Evolutionary conservation across 2,888 invertebrate species (phyloP), one percentile per base, ranked within the genome.

Genomic region (Drosophila sordidula): DNA sequence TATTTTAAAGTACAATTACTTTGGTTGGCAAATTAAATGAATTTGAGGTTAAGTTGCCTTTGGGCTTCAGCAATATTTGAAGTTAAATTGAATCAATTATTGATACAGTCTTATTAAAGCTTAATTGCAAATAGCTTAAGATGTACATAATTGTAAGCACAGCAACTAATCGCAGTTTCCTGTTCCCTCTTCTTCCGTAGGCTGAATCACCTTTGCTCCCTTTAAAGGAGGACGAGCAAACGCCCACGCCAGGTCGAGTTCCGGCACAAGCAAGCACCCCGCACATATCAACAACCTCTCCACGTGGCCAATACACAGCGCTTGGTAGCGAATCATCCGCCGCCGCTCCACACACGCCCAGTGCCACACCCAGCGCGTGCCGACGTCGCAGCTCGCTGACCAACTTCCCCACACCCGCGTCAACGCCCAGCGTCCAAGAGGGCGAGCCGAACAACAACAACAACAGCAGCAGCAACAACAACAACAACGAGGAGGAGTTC

Each of bases 121-220:
- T 18, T 18, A 18, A 36, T 11, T 29, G 6, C 3, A 29, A 29
- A 0, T 6, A 29, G 26, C 8, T 29, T 29, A 29, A 29, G 26
- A 6, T 29, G 26, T 8, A 6, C 8, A 29, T 29, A 29, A 29
- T 22, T 22, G 22, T 3, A 22, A 22, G 22, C 22, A 22, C 22
- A 22, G 0, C 22, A 22, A 22, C 22, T 22, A 12, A 9, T 34
- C 34, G 4, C 34, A 12, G 12, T 12, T 34, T 34, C 12, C 12
- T 39, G 18, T 11, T 6, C 12, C 0, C 2, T n/a, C 3, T 34
- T 36, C n/a, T 1, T 55, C 76, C 76, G 3, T 78, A 91, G 91
- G 91, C 90, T 63, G 91, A 91, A 83, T 90, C 91, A 51, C 91
- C 91, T 47, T 73, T 91, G 59, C 84, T 91, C 56, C 90, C 89